Base-by-base conservation (phyloP, 2,113 vertebrate species). In the Sigmodon hispidus region DNA sequence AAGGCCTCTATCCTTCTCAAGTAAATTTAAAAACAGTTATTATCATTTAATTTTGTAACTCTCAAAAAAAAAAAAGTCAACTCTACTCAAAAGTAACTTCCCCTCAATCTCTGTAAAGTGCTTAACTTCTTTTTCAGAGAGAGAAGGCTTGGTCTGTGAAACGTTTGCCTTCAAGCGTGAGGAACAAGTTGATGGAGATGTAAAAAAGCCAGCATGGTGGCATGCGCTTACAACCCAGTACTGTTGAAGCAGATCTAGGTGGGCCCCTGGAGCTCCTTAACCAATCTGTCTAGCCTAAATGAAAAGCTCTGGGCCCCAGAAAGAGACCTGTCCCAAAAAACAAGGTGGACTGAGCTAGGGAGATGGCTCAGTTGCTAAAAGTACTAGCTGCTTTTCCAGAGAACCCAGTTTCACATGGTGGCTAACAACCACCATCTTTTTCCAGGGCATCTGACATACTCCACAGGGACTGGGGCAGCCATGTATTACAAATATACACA, bases 1-100 rank as follows among this genome's bases (percentile, higher is more conserved):
- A 94, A 93, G 65, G 4, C 16, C n/a, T 79, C 92, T 43, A 48
- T 17, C 80, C 22, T 93, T 94, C 50, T 7, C 22, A 95, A 94
- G 36, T 90, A 93, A 91, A 95, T 92, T 95, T 95, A 90, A 40
- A 96, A 96, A 91, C n/a, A 70, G 31, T 57, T 93, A 75, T 90
- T 70, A 77, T 79, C 90, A 85, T 85, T 63, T 94, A 96, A 87
- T 13, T 86, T 89, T 65, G 16, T 72, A 77, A 95, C 81, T 3
- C 13, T 88, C 50, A 77, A 91, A 94, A 93, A 79, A 87, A 17
- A 7, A 94, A 93, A 81, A 89, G 21, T 91, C 29, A 88, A 15
- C 13, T 67, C 36, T 93, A 85, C 48, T 72, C 72, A 92, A 93
- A 95, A 94, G 15, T 85, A 94, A 91, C 86, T 93, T 91, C 6